A percentile compares a stretch with the other conserved stretches of the same genome.
These are phyloP conservation scores for Gallinago solitaria DNA, from an alignment of 2,797 vertebrate genomes.

Conservation along the genomic window DNA sequence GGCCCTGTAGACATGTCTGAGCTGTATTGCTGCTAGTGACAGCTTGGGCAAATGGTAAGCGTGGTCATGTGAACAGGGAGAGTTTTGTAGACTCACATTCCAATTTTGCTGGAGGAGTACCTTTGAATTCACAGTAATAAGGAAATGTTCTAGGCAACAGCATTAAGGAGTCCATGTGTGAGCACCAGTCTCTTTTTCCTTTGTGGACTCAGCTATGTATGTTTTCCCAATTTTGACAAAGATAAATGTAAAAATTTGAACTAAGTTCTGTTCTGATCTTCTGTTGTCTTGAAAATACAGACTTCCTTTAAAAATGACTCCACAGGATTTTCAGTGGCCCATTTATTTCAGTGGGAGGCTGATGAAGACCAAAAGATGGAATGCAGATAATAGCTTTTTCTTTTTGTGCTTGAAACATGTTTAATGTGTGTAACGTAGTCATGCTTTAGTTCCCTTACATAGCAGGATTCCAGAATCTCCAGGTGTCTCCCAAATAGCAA, in stretches of 20 bases:
- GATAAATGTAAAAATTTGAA: neutral
- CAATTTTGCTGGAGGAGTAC: neutral
- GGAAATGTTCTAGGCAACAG: neutral
- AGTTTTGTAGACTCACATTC: neutral
- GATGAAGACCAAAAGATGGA: neutral
- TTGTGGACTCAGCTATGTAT: neutral
- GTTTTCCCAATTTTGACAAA: neutral
- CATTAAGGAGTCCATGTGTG: neutral
- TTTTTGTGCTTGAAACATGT: neutral
- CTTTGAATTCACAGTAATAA: neutral
- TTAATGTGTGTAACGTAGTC: neutral
- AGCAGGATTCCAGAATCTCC: neutral
- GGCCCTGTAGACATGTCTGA: conserved; percentile 1
- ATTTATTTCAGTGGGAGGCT: conserved; percentile 8
- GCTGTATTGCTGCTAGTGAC: conserved; percentile 2
- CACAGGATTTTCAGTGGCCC: neutral
- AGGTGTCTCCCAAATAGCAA: neutral
- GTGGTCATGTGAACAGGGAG: neutral
- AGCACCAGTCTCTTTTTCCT: neutral
- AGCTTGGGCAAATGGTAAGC: neutral
- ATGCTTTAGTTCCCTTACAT: neutral
- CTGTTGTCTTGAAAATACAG: conserved; percentile 8
- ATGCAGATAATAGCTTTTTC: neutral
- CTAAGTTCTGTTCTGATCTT: neutral
- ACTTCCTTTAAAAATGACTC: neutral